Evolutionary conservation across 2,797 vertebrate genomes (phyloP).

Genomic region (Rhabdomys pumilio): DNA sequence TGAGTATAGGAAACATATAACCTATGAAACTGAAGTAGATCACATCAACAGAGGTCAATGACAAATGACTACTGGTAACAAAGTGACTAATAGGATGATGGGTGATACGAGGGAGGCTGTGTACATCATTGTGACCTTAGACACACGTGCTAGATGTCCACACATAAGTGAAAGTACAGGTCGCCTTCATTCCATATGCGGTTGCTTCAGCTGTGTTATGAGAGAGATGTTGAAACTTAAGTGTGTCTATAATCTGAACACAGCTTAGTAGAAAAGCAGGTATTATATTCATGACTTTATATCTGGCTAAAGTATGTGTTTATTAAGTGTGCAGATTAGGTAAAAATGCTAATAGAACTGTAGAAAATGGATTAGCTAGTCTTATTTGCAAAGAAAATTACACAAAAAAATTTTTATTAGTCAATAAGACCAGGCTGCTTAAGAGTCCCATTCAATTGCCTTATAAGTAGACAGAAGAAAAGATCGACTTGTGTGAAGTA

Average conservation of each 20-base stretch:
- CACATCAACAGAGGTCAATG: constrained; percentile 56
- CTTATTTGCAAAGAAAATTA: constrained; percentile 32
- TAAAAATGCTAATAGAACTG: constrained; percentile 43
- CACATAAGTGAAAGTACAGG: not conserved
- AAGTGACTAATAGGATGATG: constrained; percentile 35
- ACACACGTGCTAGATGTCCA: not conserved
- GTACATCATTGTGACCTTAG: constrained; percentile 8
- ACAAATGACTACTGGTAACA: constrained; percentile 64
- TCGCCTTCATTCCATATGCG: not conserved
- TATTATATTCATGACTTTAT: constrained; percentile 32
- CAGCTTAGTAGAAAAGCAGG: constrained; percentile 42
- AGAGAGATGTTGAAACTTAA: constrained; percentile 46
- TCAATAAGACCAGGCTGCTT: not conserved
- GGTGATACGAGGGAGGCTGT: not conserved
- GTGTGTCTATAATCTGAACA: constrained; percentile 2
- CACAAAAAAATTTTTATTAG: constrained; percentile 29
- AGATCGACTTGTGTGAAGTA: not conserved
- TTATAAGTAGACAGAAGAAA: constrained; percentile 50
- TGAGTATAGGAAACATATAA: constrained; percentile 69
- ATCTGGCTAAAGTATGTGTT: constrained; percentile 61
- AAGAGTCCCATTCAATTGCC: constrained; percentile 24
- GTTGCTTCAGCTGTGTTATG: constrained; percentile 32
- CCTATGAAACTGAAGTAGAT: constrained; percentile 56
- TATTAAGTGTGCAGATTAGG: constrained; percentile 39
- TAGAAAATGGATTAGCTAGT: not conserved